Conservation (phyloP, 2,113 vertebrate species). For the Prionailurus bengalensis region DNA sequence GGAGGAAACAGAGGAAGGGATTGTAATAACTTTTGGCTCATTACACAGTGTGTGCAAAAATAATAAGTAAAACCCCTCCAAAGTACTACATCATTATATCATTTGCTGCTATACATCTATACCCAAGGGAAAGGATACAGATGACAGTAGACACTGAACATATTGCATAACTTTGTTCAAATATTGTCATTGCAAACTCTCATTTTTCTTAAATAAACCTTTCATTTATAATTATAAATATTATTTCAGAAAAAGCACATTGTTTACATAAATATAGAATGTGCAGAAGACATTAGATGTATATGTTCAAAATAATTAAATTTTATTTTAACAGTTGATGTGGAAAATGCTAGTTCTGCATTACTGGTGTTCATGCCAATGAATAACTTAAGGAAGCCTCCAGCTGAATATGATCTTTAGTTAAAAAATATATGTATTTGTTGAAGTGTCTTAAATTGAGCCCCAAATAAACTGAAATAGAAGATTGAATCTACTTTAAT, state of each 20-base stretch:
- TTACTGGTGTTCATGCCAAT: background rate
- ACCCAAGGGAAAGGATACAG: background rate
- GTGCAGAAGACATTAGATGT: background rate
- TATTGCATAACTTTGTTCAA: background rate
- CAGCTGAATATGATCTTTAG: background rate
- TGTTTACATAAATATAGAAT: background rate
- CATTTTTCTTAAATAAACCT: background rate
- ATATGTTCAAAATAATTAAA: background rate
- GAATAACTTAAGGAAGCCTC: constrained; percentile 38
- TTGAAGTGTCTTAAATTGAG: constrained; percentile 9
- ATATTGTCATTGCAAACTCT: background rate
- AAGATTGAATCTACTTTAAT: background rate
- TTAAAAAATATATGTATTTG: constrained; percentile 39
- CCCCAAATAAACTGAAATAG: constrained; percentile 27
- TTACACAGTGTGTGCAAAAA: background rate
- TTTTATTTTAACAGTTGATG: background rate
- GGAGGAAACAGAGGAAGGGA: background rate
- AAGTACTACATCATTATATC: background rate
- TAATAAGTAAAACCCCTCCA: background rate
- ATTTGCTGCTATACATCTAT: background rate
- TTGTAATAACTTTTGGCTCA: background rate
- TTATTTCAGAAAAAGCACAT: background rate
- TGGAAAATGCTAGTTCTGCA: constrained; percentile 27
- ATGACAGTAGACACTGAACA: background rate
- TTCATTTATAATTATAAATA: background rate